Evolutionary conservation across 2,888 invertebrate genomes (phyloP).

Genomic region (Cheilosia soror): DNA sequence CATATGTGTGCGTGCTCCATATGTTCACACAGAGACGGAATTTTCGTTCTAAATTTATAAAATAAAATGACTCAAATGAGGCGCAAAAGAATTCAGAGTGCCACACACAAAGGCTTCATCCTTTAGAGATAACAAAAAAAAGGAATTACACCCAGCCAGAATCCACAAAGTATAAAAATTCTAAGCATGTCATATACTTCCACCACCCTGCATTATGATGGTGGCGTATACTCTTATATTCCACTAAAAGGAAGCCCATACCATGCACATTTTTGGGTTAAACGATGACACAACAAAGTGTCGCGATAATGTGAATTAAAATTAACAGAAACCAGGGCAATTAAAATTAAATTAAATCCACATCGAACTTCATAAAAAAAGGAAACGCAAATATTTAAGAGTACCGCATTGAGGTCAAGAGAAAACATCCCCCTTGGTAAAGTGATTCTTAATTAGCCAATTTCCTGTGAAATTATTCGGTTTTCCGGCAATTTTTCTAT

Average conservation of each 20-base stretch:
- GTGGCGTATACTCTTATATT: neutral
- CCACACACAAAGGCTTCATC: slow-evolving; percentile 7
- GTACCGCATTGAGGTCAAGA: neutral
- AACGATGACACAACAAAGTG: neutral
- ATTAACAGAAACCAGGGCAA: slow-evolving; percentile 30
- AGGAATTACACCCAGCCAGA: neutral
- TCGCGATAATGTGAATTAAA: slow-evolving; percentile 25
- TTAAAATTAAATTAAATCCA: slow-evolving; percentile 42
- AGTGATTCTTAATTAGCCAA: neutral
- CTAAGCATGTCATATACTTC: neutral
- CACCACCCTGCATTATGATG: neutral
- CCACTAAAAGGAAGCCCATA: slow-evolving; percentile 5
- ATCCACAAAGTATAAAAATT: slow-evolving; percentile 3
- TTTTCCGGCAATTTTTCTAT: neutral
- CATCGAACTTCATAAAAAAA: slow-evolving; percentile 3
- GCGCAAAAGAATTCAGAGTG: slow-evolving; percentile 2
- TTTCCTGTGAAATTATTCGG: neutral
- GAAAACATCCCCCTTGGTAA: too few relatives aligned
- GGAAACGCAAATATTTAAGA: neutral
- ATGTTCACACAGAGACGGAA: slow-evolving; percentile 10
- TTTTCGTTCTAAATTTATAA: slow-evolving; percentile 7
- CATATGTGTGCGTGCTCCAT: neutral
- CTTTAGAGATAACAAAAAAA: neutral
- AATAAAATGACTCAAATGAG: slow-evolving; percentile 25
- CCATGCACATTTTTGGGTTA: neutral